Conservation (phyloP, 2,888 invertebrate species). For the Pyrrhosoma nymphula region DNA sequence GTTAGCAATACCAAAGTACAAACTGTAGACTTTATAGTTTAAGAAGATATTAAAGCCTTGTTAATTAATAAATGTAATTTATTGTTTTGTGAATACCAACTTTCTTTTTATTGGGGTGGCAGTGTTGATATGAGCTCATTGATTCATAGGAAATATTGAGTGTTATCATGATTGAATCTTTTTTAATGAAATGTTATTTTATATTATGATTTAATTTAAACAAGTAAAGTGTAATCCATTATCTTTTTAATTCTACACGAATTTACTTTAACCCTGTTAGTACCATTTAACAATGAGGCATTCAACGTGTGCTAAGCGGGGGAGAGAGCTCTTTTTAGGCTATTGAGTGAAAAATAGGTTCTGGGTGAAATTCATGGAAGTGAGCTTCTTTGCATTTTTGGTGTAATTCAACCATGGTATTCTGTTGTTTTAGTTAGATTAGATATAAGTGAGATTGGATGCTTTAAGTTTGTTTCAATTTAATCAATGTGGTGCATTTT, state of each 20-base stretch:
- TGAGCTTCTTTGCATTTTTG: constrained; percentile 44
- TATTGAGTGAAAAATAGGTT: constrained; percentile 44
- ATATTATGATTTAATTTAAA: neutral
- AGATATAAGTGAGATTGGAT: neutral
- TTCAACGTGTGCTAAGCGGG: neutral
- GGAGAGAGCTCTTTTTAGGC: neutral
- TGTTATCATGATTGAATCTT: neutral
- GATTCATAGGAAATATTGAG: neutral
- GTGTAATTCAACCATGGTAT: constrained; percentile 33
- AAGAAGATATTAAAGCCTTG: neutral
- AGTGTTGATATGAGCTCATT: neutral
- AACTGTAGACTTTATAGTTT: neutral
- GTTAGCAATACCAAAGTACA: constrained; percentile 41
- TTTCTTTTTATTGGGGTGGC: neutral
- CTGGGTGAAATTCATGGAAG: constrained; percentile 48
- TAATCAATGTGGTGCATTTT: constrained; percentile 35
- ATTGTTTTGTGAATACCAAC: neutral
- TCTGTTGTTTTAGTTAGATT: constrained; percentile 53
- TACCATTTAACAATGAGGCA: neutral
- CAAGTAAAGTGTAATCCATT: neutral
- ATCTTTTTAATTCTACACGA: too few relatives aligned
- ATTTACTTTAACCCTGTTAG: too few relatives aligned
- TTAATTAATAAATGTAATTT: constrained; percentile 11
- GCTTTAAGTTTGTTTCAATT: constrained; percentile 34
- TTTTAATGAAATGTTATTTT: neutral